These are phyloP conservation scores for Dicycla oo DNA, from an alignment of 2,888 invertebrate species.

Conservation along the genomic window DNA sequence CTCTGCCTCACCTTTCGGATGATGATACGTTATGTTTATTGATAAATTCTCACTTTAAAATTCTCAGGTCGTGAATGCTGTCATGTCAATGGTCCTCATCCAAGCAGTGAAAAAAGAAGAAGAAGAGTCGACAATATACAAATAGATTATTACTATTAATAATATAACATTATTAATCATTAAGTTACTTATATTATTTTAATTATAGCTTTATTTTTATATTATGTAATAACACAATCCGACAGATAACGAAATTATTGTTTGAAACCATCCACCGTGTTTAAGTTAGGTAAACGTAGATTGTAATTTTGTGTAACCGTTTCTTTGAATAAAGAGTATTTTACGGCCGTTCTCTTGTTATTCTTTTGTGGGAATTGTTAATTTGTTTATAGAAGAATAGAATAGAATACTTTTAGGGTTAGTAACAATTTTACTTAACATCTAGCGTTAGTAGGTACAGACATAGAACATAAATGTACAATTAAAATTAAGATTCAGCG, in stretches of 20 bases:
- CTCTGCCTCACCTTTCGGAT: no score
- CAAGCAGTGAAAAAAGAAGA: conserved; percentile 95
- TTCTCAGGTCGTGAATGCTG: conserved; percentile 92
- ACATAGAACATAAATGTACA: no score
- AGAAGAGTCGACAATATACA: conserved; percentile 89
- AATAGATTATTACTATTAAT: conserved; percentile 37
- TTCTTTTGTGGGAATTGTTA: conserved; percentile 14
- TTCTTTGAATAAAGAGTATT: conserved; percentile 61
- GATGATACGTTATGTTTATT: neutral
- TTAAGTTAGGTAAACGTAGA: conserved; percentile 57
- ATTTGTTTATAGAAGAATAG: conserved; percentile 4
- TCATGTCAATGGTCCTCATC: conserved; percentile 92
- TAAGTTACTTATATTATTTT: conserved; percentile 37
- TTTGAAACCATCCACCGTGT: conserved; percentile 67
- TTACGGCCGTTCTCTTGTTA: conserved; percentile 37
- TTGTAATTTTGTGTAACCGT: conserved; percentile 60
- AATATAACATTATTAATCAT: conserved; percentile 27
- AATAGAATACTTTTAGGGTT: no score
- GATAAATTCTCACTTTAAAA: neutral
- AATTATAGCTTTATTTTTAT: conserved; percentile 57
- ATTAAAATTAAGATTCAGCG: no score
- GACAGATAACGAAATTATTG: conserved; percentile 36
- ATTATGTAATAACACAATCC: conserved; percentile 41
- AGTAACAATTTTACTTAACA: no score
- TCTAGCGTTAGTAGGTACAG: no score